Conservation (phyloP, 2,888 invertebrate genomes). For the Pachycephus smyrnensis region DNA sequence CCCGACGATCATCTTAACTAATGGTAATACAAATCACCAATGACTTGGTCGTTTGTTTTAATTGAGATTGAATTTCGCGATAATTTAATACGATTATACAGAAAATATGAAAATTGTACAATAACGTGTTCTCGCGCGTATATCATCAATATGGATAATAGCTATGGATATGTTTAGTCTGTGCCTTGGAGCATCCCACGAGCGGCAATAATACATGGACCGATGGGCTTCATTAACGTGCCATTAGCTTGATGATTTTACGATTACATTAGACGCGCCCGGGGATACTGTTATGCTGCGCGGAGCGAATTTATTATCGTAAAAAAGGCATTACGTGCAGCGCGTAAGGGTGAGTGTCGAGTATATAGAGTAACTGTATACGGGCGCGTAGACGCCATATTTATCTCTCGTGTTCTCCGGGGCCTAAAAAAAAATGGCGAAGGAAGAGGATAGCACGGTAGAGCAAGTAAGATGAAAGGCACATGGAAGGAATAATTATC, state of each 20-base stretch:
- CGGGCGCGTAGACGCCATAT: neutral
- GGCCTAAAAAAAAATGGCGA: neutral
- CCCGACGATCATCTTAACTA: neutral
- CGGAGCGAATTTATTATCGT: constrained; percentile 26
- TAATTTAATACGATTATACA: neutral
- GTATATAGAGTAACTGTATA: constrained; percentile 14
- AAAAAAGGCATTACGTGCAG: constrained; percentile 30
- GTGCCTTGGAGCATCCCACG: neutral
- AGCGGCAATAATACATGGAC: constrained; percentile 5
- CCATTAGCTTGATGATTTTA: constrained; percentile 47
- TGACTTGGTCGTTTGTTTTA: neutral
- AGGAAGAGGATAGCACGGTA: neutral
- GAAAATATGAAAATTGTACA: neutral
- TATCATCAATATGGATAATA: neutral
- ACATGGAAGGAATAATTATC: neutral
- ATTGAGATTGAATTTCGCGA: neutral
- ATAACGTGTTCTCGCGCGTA: neutral
- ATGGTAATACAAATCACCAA: neutral
- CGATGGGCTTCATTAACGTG: constrained; percentile 37
- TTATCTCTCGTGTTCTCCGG: neutral
- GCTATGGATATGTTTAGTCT: neutral
- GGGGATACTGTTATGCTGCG: constrained; percentile 37
- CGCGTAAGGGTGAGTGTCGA: constrained; percentile 6
- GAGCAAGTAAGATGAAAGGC: neutral
- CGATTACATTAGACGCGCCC: constrained; percentile 40